Percentiles rank a stretch among this genome's conserved stretches.
These are phyloP conservation scores for Takifugu ocellatus DNA, from an alignment of 2,797 vertebrate genomes.

Conservation along the genomic window DNA sequence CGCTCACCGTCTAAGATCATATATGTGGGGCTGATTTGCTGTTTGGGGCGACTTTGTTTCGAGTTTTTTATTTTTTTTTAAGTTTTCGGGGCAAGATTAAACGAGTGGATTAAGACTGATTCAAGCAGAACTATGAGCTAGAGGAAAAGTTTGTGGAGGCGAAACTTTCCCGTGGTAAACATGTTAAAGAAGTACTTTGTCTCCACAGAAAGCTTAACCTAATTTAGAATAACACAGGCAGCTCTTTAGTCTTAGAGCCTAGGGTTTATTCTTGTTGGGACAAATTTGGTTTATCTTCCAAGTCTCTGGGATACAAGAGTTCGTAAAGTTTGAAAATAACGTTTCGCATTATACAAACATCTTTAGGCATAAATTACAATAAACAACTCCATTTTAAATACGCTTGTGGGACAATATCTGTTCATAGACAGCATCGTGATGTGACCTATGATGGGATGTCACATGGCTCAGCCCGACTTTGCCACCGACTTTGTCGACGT, in stretches of 20 bases:
- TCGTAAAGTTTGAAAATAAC: conserved; percentile 48
- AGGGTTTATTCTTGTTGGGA: conserved; percentile 52
- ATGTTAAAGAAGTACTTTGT: conserved; percentile 32
- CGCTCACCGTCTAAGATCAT: conserved; percentile 41
- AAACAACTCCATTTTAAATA: conserved; percentile 5
- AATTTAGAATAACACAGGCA: conserved; percentile 39
- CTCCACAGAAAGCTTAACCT: conserved; percentile 37
- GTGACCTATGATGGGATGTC: too few relatives aligned
- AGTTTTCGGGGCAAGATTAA: conserved; percentile 51
- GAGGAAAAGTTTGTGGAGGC: conserved; percentile 42
- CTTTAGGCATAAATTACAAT: conserved; percentile 46
- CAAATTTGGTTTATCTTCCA: conserved; percentile 30
- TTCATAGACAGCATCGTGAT: neutral
- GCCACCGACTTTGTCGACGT: too few relatives aligned
- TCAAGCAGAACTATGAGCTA: conserved; percentile 43
- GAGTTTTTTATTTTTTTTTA: conserved; percentile 4
- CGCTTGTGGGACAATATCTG: too few relatives aligned
- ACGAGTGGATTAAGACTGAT: conserved; percentile 61
- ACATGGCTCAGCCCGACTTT: too few relatives aligned
- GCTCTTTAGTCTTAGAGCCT: conserved; percentile 48
- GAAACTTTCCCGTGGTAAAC: conserved; percentile 27
- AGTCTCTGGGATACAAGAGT: conserved; percentile 38
- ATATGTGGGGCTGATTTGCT: conserved; percentile 38
- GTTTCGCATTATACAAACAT: conserved; percentile 44
- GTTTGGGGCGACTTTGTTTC: conserved; percentile 44